Base-by-base conservation (phyloP, 2,113 vertebrate genomes). In the Herpetotheres cachinnans region DNA sequence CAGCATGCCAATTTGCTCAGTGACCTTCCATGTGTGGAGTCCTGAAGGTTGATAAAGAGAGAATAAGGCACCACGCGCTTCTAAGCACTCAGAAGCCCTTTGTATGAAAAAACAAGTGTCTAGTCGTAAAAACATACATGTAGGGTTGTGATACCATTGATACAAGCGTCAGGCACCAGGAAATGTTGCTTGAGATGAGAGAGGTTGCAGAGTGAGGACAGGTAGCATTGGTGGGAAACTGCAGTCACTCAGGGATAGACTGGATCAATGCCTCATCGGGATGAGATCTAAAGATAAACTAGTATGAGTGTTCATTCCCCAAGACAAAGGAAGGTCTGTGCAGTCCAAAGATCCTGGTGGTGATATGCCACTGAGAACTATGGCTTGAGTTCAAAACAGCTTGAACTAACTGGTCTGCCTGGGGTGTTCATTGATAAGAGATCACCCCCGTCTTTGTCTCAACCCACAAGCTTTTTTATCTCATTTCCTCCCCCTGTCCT, bases 21-120 rank as follows among this genome's bases (percentile, higher is more conserved):
- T 12, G n/a, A 55, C 46, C 15, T 85, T 55, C 56, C 50, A 24
- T 18, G 11, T 6, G 0, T 25, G 36, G 18, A 67, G 52, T 30
- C 78, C 46, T 55, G 27, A 30, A 69, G 22, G 38, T 0, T 69
- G 50, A 12, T 26, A 30, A 40, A n/a, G 54, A 54, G 9, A 69
- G 24, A n/a, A 32, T 40, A 42, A 70, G 52, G 34, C n/a, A n/a
- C 13, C 27, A 9, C 0, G 0, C 7, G 4, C 32, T 49, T 54
- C 66, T 73, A 25, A 56, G 30, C 34, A 29, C 34, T 73, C 55
- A 16, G 49, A 30, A 82, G 14, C 10, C 22, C 7, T 63, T 58
- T 56, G 36, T n/a, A 22, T 44, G 29, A 20, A 38, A 89, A 56
- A 55, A 62, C 1, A 82, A 30, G 8, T n/a, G 8, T 50, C 20